phyloP scores from a whole-genome alignment of 1,140 invertebrate genomes.

The Cyphomyrmex costatus region DNA sequence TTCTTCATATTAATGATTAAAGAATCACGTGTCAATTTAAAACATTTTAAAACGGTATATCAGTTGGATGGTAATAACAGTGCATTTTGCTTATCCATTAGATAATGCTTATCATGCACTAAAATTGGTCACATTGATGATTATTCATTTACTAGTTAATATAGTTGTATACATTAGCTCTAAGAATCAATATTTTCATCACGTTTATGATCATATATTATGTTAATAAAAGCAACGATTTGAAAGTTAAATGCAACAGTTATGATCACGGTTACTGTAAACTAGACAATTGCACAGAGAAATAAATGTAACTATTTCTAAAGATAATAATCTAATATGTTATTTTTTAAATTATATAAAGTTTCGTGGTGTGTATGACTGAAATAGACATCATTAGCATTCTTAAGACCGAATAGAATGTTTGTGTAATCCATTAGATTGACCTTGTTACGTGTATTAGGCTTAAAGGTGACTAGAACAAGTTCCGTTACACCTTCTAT shows the following conservation, averaged over 20 bases:
- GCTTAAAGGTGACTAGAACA: slow-evolving; percentile 71
- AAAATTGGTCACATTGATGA: neutral
- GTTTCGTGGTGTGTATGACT: neutral
- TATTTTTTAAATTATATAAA: slow-evolving; percentile 13
- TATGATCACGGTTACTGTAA: neutral
- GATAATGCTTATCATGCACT: slow-evolving; percentile 7
- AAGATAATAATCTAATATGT: neutral
- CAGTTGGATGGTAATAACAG: neutral
- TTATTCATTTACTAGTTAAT: slow-evolving; percentile 3
- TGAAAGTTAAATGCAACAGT: neutral
- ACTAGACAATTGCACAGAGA: neutral
- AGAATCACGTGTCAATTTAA: neutral
- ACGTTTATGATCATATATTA: neutral
- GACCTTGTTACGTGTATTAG: slow-evolving; percentile 69
- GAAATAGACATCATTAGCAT: slow-evolving; percentile 8
- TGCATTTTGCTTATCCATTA: neutral
- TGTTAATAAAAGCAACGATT: neutral
- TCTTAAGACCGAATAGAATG: slow-evolving; percentile 2
- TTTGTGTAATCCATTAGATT: slow-evolving; percentile 50
- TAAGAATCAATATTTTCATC: neutral
- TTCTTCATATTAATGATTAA: slow-evolving; percentile 12
- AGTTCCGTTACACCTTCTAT: slow-evolving; percentile 78
- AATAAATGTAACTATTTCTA: neutral
- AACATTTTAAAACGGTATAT: neutral
- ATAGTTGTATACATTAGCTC: neutral